These are phyloP conservation scores for Idaea biselata DNA, from an alignment of 2,888 invertebrate species.

Conservation along the genomic window DNA sequence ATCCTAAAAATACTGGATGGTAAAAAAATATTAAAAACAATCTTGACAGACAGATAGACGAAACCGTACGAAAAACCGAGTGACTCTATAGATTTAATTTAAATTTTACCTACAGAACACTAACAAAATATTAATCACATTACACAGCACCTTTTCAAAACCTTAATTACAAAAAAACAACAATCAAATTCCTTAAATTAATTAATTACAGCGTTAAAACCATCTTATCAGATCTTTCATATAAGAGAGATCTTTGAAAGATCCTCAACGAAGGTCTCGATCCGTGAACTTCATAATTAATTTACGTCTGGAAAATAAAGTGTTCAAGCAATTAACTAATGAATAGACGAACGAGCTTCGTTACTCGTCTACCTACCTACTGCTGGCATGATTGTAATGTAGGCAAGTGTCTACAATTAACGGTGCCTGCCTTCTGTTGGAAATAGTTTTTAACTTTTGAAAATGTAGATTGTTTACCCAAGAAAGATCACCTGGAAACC, in stretches of 20 bases:
- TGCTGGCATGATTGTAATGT: constrained; percentile 13
- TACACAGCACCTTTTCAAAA: too few relatives aligned
- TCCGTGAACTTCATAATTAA: constrained; percentile 20
- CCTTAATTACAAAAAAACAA: not conserved
- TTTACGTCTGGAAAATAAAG: constrained; percentile 23
- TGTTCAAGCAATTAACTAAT: constrained; percentile 29
- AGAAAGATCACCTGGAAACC: too few relatives aligned
- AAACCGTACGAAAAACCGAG: too few relatives aligned
- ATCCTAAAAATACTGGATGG: too few relatives aligned
- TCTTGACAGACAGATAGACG: too few relatives aligned
- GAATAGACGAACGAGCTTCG: constrained; percentile 24
- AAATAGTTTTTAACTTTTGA: not conserved
- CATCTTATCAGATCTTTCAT: not conserved
- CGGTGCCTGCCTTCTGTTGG: constrained; percentile 5
- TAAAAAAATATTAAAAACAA: too few relatives aligned
- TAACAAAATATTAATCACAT: too few relatives aligned
- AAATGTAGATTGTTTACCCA: too few relatives aligned
- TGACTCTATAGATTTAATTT: too few relatives aligned
- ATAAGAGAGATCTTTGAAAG: not conserved
- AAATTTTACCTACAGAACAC: too few relatives aligned
- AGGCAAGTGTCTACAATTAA: constrained; percentile 10
- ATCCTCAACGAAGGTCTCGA: not conserved
- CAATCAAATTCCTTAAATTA: not conserved
- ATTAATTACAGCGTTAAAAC: not conserved
- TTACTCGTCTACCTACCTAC: constrained; percentile 12